Base-by-base conservation (phyloP, 2,113 vertebrate species). In the Toxotes chatareus region DNA sequence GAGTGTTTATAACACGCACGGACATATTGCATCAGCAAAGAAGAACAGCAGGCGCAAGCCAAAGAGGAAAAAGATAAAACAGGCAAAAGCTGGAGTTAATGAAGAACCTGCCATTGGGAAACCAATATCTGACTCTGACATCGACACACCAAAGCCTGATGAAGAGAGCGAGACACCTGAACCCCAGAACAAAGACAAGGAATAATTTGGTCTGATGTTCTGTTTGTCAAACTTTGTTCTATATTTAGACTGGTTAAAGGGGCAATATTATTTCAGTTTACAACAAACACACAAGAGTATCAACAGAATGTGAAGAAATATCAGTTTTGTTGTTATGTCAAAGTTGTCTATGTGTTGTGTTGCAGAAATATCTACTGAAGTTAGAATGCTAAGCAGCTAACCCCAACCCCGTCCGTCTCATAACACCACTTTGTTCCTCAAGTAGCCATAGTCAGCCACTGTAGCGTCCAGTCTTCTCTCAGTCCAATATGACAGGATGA, bases 1-100 rank as follows among this genome's bases (percentile, higher is more conserved):
- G 80, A 83, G 73, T 44, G 55, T 12, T 2, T 89, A 86, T 31
- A 77, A 89, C 40, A 80, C 59, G 55, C 46, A 76, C 0, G 5
- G 81, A 72, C 23, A 64, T 4, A 11, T 17, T 17, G n/a, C 67
- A 16, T 32, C 61, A 4, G 69, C 63, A 34, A 53, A 49, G 32
- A 77, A 71, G 1, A 79, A 34, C 59, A 55, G 77, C 5, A 8
- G 1, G 31, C 56, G 27, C 1, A 38, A 70, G 51, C 8, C 56
- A 3, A 3, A 61, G 34, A 59, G 0, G 2, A 83, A 70, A 59
- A 51, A 17, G 65, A 47, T 0, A 9, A 31, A 4, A 7, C 47
- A 0, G 12, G 47, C 47, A 19, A 49, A 81, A 57, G 47, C 55
- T 34, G 56, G 14, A 40, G 60, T 19, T 5, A 19, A 74, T 27